These are phyloP conservation scores for Aldrovandia affinis DNA, from an alignment of 2,797 vertebrate species.

Conservation along the genomic window DNA sequence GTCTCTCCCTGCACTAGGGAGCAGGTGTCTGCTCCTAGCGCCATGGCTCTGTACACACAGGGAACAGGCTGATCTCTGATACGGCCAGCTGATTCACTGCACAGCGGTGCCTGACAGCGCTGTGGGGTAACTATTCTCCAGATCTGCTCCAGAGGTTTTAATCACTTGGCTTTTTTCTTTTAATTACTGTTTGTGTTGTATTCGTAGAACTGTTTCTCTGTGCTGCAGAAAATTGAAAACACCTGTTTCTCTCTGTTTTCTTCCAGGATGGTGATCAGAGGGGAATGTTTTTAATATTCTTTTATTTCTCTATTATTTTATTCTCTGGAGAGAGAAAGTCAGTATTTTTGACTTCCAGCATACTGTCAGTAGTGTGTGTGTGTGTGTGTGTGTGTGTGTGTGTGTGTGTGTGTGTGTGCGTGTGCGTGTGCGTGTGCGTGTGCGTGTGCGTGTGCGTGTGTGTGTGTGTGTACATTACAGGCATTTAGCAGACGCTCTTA, in stretches of 20 bases:
- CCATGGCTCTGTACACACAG: not conserved
- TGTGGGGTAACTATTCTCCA: not conserved
- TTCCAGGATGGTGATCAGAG: conserved; percentile 93
- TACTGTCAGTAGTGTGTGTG: no score
- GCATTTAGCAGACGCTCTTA: no score
- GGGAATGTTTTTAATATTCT: conserved; percentile 72
- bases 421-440: not conserved
- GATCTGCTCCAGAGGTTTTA: not conserved
- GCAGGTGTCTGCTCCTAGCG: not conserved
- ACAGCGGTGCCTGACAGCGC: not conserved
- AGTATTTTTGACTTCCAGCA: conserved; percentile 57
- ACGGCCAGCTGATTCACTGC: not conserved
- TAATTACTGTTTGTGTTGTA: not conserved
- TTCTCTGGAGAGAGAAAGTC: conserved; percentile 89
- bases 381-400: not conserved
- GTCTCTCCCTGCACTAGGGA: no score
- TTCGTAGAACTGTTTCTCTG: not conserved
- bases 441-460: not conserved
- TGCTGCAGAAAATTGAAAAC: not conserved
- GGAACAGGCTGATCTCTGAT: not conserved
- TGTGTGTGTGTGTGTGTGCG: not conserved
- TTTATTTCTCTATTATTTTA: conserved; percentile 83
- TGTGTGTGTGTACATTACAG: not conserved
- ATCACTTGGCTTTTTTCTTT: not conserved
- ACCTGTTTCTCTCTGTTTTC: conserved; percentile 42